Percentiles rank a stretch among this genome's conserved stretches.
phyloP scores from a whole-genome alignment of 2,888 invertebrate genomes.

The Leucophenga maculata region DNA sequence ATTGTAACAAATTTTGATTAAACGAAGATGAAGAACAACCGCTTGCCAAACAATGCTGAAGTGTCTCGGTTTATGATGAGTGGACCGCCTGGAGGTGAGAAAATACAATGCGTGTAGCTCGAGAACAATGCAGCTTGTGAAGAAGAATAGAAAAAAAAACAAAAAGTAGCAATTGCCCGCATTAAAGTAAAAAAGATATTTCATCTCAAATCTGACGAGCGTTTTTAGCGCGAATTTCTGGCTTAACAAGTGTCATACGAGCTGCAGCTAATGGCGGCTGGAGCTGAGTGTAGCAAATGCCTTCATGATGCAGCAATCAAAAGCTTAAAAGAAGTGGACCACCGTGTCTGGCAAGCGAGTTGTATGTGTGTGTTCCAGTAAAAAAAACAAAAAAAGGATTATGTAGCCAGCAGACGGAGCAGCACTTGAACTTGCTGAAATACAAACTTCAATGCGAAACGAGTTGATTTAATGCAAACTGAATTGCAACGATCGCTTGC shows the following conservation, averaged over 20 bases:
- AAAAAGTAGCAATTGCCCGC: conserved; percentile 62
- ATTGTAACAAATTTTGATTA: conserved; percentile 57
- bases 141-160: conserved; percentile 19
- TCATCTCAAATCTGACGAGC: conserved; percentile 29
- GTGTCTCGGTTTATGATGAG: conserved; percentile 56
- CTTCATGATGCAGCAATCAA: conserved; percentile 45
- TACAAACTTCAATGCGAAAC: no score
- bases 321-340: conserved; percentile 49
- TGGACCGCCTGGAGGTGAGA: conserved; percentile 72
- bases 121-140: conserved; percentile 57
- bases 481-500: background rate
- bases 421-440: no score
- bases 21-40: background rate
- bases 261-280: conserved; percentile 52
- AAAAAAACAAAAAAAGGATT: background rate
- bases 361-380: conserved; percentile 58
- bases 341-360: conserved; percentile 45
- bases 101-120: conserved; percentile 49
- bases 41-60: conserved; percentile 11
- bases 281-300: conserved; percentile 38
- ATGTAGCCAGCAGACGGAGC: no score
- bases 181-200: conserved; percentile 32
- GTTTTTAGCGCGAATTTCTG: conserved; percentile 39
- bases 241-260: conserved; percentile 67
- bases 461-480: no score